Conservation (phyloP, 2,113 vertebrate species). For the Erpornis zantholeuca region DNA sequence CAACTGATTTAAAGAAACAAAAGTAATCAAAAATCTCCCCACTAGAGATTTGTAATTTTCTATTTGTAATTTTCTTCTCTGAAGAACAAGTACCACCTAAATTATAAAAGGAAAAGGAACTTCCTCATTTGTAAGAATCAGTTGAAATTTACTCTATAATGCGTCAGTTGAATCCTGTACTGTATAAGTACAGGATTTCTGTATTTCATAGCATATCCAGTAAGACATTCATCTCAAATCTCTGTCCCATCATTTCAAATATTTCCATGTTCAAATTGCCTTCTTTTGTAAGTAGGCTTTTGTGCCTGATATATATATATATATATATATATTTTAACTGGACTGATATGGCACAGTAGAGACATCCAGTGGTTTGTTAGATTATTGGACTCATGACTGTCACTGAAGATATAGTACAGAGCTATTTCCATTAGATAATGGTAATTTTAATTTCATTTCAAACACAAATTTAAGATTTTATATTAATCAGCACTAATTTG, state of each 20-base stretch:
- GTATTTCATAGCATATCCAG: not conserved
- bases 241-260: not conserved
- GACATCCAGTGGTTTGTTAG: conserved; percentile 43
- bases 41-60: not conserved
- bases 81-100: not conserved
- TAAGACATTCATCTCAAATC: not conserved
- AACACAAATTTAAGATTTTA: not conserved
- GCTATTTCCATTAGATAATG: not conserved
- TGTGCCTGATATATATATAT: not conserved
- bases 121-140: not conserved
- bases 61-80: too few species aligned
- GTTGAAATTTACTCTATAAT: not conserved
- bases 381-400: conserved; percentile 24
- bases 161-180: not conserved
- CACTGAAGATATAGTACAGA: conserved; percentile 19
- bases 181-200: rapidly evolving
- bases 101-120: not conserved
- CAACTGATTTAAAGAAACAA: not conserved
- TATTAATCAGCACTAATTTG: conserved; percentile 21
- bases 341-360: conserved; percentile 10
- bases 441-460: conserved; percentile 18
- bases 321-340: not conserved
- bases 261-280: not conserved
- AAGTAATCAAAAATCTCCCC: not conserved
- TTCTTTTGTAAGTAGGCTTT: not conserved